Evolutionary conservation across 1,140 invertebrate species (phyloP).

Genomic region (Trachelipus rathkii): DNA sequence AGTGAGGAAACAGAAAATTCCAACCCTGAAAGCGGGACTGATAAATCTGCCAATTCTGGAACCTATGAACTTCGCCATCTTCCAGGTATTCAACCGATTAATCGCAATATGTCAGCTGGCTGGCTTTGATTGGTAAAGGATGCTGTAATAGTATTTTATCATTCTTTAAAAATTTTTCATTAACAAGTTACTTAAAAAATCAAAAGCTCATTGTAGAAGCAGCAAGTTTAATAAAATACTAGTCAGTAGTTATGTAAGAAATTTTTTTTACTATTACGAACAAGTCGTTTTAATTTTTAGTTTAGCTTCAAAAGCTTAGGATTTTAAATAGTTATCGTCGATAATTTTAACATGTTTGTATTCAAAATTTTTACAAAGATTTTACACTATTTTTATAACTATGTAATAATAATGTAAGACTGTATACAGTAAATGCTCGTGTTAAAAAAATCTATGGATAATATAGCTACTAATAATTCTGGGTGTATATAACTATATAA

Average conservation of each 20-base stretch:
- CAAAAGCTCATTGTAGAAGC: too few relatives aligned
- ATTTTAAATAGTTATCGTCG: not conserved
- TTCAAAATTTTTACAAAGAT: not conserved
- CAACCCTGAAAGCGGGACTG: slow-evolving; percentile 17
- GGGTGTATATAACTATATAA: too few relatives aligned
- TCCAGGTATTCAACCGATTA: slow-evolving; percentile 43
- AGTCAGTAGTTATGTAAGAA: too few relatives aligned
- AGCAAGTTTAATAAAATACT: too few relatives aligned
- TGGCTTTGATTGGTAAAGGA: slow-evolving; percentile 39
- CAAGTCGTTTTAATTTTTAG: too few relatives aligned
- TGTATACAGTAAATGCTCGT: not conserved
- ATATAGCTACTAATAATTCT: too few relatives aligned
- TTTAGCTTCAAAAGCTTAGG: too few relatives aligned
- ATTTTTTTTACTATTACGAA: too few relatives aligned
- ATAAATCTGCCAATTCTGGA: slow-evolving; percentile 26
- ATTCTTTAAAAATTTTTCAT: too few relatives aligned
- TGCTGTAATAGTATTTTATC: too few relatives aligned
- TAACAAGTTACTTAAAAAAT: too few relatives aligned
- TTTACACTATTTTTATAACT: not conserved
- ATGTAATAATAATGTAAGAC: not conserved
- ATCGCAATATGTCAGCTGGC: slow-evolving; percentile 41
- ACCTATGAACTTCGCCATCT: slow-evolving; percentile 31
- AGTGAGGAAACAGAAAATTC: slow-evolving; percentile 14
- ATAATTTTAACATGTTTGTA: not conserved
- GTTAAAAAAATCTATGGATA: not conserved